Percentiles rank a stretch among this genome's conserved stretches.
These are phyloP conservation scores for Morelia viridis DNA, from an alignment of 2,797 vertebrate genomes.

Conservation along the genomic window DNA sequence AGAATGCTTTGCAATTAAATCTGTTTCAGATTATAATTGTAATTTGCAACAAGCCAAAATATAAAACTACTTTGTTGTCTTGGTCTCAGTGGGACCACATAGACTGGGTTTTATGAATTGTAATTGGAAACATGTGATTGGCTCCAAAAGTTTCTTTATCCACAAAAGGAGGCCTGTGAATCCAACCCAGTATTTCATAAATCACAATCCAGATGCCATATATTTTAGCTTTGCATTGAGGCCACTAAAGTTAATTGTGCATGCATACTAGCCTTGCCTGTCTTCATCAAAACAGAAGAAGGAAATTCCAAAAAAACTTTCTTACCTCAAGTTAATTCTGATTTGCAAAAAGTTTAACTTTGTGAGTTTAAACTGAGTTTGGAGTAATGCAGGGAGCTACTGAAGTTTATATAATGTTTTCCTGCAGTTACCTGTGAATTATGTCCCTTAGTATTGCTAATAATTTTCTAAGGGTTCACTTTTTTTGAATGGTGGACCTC, in stretches of 20 bases:
- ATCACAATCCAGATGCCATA: neutral
- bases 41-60: slow-evolving; percentile 39
- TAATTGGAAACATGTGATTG: neutral
- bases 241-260: neutral
- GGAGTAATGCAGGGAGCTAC: neutral
- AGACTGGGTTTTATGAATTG: neutral
- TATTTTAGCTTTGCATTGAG: neutral
- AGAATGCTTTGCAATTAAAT: slow-evolving; percentile 24
- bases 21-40: slow-evolving; percentile 41
- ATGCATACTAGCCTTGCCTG: neutral
- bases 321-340: neutral
- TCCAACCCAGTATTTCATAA: neutral
- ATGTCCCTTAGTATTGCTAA: neutral
- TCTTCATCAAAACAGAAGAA: neutral
- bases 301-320: neutral
- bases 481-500: slow-evolving; percentile 4
- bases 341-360: neutral
- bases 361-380: neutral
- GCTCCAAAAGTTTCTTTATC: neutral
- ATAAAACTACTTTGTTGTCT: slow-evolving; percentile 44
- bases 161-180: neutral
- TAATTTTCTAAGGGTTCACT: slow-evolving; percentile 3
- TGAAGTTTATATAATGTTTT: neutral
- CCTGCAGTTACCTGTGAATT: neutral
- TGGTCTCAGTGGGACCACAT: neutral